Base-by-base conservation (phyloP, 1,140 invertebrate species). In the Drosophila hydei region DNA sequence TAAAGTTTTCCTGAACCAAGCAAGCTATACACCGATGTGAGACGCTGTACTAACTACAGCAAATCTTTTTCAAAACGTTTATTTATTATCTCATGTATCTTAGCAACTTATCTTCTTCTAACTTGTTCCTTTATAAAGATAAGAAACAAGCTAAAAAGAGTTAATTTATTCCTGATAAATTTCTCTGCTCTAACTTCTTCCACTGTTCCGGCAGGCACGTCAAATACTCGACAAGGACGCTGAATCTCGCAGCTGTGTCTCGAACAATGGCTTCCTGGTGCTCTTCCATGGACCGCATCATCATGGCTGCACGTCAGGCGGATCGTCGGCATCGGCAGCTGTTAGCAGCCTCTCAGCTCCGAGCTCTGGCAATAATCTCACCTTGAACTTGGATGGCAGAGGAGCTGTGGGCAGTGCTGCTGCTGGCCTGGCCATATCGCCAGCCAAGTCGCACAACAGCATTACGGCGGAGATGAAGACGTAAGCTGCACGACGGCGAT, bases 221-320 rank as follows among this genome's bases (percentile, higher is more conserved):
- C 79, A 89, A 62, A 90, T 92, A 60, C 73, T 92, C 21, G 91
- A 92, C 69, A 92, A 92, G 63, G 91, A 91, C 33, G 83, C 77
- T 2, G 89, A 90, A 68, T 90, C 89, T 64, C 81, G 85, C n/a
- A 77, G 74, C 54, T 92, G 91, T 63, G 77, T 89, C 9, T 76
- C 81, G 2, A 89, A 64, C 51, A 91, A 76, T 43, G 90, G 90
- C 58, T 91, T 91, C 38, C 62, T 92, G 63, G 76, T 84, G 52
- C 88, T 91, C 43, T 92, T 92, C 68, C 80, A 70, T 62, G 72
- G 72, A 48, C 76, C 75, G 4, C 79, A 81, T 33, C 84, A 87
- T 56, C 73, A 81, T 6, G 74, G 89, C 62, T 80, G 74, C 25
- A 59, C 87, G 11, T 18, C 43, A 3, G 36, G 54, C 4, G 56